Evolutionary conservation across 2,797 vertebrate genomes (phyloP).

Genomic region (Kryptolebias ocellatus): DNA sequence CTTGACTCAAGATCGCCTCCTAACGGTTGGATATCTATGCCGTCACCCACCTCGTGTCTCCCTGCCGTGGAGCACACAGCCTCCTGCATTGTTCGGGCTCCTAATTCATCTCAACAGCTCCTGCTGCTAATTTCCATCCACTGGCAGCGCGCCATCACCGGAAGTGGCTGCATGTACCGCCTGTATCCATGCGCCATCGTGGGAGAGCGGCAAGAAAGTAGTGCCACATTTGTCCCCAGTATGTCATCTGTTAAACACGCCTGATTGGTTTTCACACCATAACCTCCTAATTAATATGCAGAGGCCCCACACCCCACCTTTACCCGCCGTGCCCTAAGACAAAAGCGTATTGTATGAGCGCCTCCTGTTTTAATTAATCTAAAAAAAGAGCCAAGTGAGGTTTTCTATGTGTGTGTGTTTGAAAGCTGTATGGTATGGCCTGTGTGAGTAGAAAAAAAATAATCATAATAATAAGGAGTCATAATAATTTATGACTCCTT

Average conservation of each 20-base stretch:
- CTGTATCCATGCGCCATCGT: slow-evolving; percentile 78
- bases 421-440: slow-evolving; percentile 14
- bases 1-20: slow-evolving; percentile 72
- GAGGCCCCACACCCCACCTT: slow-evolving; percentile 64
- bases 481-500: too few relatives aligned
- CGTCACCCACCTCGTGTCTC: slow-evolving; percentile 30
- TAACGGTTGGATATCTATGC: slow-evolving; percentile 50
- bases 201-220: slow-evolving; percentile 78
- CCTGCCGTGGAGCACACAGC: slow-evolving; percentile 58
- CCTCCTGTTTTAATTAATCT: slow-evolving; percentile 85
- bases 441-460: slow-evolving; percentile 35
- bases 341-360: slow-evolving; percentile 82
- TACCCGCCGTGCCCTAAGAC: slow-evolving; percentile 77
- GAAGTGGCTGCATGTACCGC: slow-evolving; percentile 56
- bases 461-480: slow-evolving; percentile 49
- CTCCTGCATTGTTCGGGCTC: slow-evolving; percentile 64
- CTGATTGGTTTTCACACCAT: slow-evolving; percentile 78
- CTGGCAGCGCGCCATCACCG: slow-evolving; percentile 69
- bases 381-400: slow-evolving; percentile 69
- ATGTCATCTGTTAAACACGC: slow-evolving; percentile 80
- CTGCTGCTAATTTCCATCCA: slow-evolving; percentile 73
- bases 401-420: slow-evolving; percentile 46
- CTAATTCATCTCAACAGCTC: slow-evolving; percentile 72
- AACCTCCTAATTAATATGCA: slow-evolving; percentile 83
- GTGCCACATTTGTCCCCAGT: slow-evolving; percentile 75